phyloP scores from a whole-genome alignment of 1,140 invertebrate genomes.

The Drosophila ogumai region DNA sequence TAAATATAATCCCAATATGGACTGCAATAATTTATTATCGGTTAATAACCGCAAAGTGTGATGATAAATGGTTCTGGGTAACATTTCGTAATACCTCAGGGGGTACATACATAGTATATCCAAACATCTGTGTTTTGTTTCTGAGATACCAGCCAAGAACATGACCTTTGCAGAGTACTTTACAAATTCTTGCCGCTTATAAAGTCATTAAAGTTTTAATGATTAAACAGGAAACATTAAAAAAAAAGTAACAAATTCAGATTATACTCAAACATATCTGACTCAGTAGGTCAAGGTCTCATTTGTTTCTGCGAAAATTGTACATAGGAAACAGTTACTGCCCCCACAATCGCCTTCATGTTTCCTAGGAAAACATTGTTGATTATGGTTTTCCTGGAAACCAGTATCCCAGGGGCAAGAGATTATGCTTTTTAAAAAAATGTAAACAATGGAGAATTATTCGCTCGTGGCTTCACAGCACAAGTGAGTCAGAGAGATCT shows the following conservation, averaged over 20 bases:
- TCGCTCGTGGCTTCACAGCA: conserved; percentile 47
- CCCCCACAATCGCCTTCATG: not conserved
- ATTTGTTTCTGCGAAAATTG: not conserved
- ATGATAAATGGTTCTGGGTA: conserved; percentile 13
- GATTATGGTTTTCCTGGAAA: not conserved
- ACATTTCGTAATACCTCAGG: not conserved
- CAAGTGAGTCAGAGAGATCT: conserved; percentile 25
- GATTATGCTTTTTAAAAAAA: conserved; percentile 3
- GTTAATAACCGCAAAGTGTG: conserved; percentile 5
- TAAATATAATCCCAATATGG: conserved; percentile 5
- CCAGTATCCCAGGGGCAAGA: not conserved
- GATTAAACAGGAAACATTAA: not conserved
- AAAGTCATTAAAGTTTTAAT: not conserved
- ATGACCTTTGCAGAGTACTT: not conserved
- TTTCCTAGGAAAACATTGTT: not conserved
- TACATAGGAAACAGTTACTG: not conserved
- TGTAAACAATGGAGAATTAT: conserved; percentile 7
- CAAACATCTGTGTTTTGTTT: not conserved
- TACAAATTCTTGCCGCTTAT: not conserved
- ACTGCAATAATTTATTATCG: conserved; percentile 5
- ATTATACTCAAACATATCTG: not conserved
- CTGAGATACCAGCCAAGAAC: not conserved
- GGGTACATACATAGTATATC: not conserved
- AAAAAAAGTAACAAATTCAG: not conserved
- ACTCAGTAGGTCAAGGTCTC: conserved; percentile 3